Conservation (phyloP, 2,888 invertebrate genomes). For the Drosophila yooni region DNA sequence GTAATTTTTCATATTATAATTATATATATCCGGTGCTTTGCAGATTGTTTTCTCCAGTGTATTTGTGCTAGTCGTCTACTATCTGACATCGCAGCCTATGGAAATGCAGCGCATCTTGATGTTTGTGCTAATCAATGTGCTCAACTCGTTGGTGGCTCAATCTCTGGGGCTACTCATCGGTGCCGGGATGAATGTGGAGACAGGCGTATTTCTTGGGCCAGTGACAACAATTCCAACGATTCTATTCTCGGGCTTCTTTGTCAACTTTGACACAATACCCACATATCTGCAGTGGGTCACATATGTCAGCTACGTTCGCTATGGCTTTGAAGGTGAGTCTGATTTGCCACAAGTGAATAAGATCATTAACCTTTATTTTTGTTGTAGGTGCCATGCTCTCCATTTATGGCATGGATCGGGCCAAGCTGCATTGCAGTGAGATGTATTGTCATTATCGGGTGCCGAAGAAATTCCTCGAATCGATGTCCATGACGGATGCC, state of each 20-base stretch:
- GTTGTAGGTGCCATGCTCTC: constrained; percentile 90
- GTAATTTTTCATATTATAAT: neutral
- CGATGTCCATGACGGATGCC: constrained; percentile 92
- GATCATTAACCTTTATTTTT: neutral
- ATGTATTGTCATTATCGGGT: constrained; percentile 93
- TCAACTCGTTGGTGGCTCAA: constrained; percentile 96
- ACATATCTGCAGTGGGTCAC: constrained; percentile 95
- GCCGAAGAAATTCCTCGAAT: constrained; percentile 92
- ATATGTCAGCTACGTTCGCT: constrained; percentile 95
- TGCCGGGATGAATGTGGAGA: constrained; percentile 94
- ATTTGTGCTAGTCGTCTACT: constrained; percentile 96
- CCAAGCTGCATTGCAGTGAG: constrained; percentile 92
- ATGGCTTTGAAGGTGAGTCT: constrained; percentile 92
- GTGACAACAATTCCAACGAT: constrained; percentile 96
- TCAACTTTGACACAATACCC: constrained; percentile 96
- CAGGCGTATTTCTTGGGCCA: constrained; percentile 92
- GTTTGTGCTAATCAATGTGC: constrained; percentile 86
- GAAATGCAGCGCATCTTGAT: constrained; percentile 90
- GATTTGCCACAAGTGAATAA: neutral
- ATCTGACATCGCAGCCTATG: constrained; percentile 97
- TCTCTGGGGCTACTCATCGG: constrained; percentile 96
- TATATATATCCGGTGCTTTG: constrained; percentile 48
- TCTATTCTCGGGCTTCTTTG: constrained; percentile 97
- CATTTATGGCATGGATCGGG: constrained; percentile 94
- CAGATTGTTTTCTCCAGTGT: constrained; percentile 94